Percentiles rank a stretch among this genome's conserved stretches.
phyloP scores from a whole-genome alignment of 2,888 invertebrate genomes.

The Metacarcinus magister region DNA sequence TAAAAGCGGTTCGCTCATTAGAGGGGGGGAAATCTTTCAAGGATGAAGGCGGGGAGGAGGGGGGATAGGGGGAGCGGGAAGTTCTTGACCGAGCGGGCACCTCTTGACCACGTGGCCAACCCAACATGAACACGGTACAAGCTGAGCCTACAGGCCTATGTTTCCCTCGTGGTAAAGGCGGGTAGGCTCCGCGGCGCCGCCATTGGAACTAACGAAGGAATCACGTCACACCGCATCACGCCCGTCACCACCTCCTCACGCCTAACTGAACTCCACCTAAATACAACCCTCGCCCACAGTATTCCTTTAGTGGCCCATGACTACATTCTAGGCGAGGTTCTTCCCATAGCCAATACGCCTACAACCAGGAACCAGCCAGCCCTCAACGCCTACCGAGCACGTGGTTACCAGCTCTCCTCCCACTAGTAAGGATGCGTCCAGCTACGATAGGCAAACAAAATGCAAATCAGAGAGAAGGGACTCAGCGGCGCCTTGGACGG shows the following conservation, averaged over 20 bases:
- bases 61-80: neutral
- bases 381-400: neutral
- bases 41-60: neutral
- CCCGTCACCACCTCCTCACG: neutral
- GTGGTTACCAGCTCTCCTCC: neutral
- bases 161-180: neutral
- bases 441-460: neutral
- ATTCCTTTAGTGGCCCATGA: neutral
- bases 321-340: neutral
- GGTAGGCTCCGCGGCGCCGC: neutral
- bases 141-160: neutral
- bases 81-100: neutral
- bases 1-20: neutral
- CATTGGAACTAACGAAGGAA: neutral
- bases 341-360: neutral
- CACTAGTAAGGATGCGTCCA: neutral
- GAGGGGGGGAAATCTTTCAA: too few relatives aligned
- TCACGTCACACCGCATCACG: constrained; percentile 6
- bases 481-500: constrained; percentile 39
- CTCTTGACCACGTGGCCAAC: constrained; percentile 37
- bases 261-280: neutral
- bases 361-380: neutral
- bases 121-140: neutral
- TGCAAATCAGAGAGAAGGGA: constrained; percentile 31
- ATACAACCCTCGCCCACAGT: neutral